Percentiles rank a stretch among this genome's conserved stretches.
These are phyloP conservation scores for Scaptomyza caliginosa DNA, from an alignment of 2,888 invertebrate species.

Conservation along the genomic window DNA sequence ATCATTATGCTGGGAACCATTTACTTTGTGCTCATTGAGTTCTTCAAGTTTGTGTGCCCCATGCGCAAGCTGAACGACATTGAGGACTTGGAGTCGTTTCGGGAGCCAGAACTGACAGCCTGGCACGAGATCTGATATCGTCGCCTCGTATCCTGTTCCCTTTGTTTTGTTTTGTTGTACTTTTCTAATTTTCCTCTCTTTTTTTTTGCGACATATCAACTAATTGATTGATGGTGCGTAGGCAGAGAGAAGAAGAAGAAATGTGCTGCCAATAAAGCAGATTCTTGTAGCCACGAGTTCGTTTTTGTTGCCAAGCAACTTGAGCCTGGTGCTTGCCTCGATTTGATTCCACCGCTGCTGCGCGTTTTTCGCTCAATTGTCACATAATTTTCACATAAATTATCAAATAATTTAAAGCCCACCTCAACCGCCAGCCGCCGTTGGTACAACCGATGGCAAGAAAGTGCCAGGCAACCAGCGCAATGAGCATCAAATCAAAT, in stretches of 20 bases:
- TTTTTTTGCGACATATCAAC: conserved; percentile 16
- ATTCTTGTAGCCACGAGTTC: conserved; percentile 7
- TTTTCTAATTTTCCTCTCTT: no score
- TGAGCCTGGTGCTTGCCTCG: background rate
- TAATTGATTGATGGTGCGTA: conserved; percentile 64
- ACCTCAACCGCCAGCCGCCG: conserved; percentile 7
- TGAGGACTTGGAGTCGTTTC: conserved; percentile 34
- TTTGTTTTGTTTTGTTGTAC: no score
- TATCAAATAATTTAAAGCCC: conserved; percentile 74
- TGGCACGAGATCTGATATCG: conserved; percentile 48
- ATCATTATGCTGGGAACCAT: conserved; percentile 51
- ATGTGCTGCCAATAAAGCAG: conserved; percentile 46
- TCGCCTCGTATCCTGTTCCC: no score
- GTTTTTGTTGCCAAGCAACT: conserved; percentile 31
- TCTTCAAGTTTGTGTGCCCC: conserved; percentile 53
- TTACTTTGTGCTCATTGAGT: conserved; percentile 54
- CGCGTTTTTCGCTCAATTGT: conserved; percentile 65
- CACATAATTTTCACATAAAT: conserved; percentile 79
- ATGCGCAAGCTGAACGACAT: conserved; percentile 53
- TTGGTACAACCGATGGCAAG: no score
- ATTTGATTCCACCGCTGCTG: background rate
- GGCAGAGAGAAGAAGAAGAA: background rate
- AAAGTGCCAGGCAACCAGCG: conserved; percentile 69
- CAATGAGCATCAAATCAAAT: conserved; percentile 62
- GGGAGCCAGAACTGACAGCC: background rate